Evolutionary conservation across 2,113 vertebrate genomes (phyloP), one percentile per base, ranked within the genome.

Genomic region (Forbesichthys papilliferus): DNA sequence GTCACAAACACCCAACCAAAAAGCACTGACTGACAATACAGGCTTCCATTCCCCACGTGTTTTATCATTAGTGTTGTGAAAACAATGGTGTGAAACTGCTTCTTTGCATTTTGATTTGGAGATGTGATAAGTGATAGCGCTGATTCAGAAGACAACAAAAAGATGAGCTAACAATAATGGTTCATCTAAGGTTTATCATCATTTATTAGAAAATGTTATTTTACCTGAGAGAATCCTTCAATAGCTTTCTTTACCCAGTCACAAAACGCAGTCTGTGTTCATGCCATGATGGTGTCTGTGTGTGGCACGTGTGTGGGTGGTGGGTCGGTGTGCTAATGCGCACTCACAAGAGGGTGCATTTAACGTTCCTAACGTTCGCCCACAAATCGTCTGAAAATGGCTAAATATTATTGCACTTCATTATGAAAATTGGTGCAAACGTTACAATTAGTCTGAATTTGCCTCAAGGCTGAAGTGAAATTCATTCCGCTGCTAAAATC

Each of bases 221-320:
- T 89, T 92, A 91, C 92, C 92, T 93, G 92, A 94, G 92, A 93
- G 91, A 92, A 91, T 92, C 89, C 89, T 93, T 93, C 90, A 92
- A 90, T 87, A 91, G 82, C 89, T 90, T 92, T 90, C 81, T 88
- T 87, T 87, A 87, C 88, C 87, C 83, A 86, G 80, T 86, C 80
- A 85, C 81, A 86, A 81, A 76, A 81, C 79, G 87, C 83, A 71
- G 52, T 71, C 77, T 84, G 83, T 78, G 61, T 68, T 71, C 69
- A 60, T 71, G 75, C 0, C 16, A 16, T 74, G 71, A 73, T 60
- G 9, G 8, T 61, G 61, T 67, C 65, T 73, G 34, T 60, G 69
- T 58, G 36, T 68, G 20, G 56, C 51, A 68, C 18, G 20, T 20
- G 66, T 14, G 49, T 67, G 61, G 47, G 64, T 66, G 62, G 14